A percentile compares a stretch with the other conserved stretches of the same genome.
Conservation (phyloP, 2,888 invertebrate species). For the Cylloceria caligata region DNA sequence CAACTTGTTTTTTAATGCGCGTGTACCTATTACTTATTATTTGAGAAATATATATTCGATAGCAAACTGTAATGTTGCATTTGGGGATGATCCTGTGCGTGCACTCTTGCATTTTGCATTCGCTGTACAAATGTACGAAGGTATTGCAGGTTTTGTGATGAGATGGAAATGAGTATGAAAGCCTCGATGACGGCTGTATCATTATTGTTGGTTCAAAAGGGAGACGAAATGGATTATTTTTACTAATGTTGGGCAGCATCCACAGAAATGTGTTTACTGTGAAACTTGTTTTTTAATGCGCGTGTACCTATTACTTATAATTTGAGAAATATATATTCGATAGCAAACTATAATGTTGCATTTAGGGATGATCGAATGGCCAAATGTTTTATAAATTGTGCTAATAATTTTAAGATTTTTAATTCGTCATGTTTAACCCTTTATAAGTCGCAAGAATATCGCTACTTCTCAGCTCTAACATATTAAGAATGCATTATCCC, state of each 20-base stretch:
- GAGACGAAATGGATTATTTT: not conserved
- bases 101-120: constrained; percentile 16
- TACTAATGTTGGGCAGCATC: not conserved
- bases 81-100: constrained; percentile 66
- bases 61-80: no score
- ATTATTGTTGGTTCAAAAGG: not conserved
- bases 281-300: not conserved
- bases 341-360: no score
- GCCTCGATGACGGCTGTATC: not conserved
- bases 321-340: no score
- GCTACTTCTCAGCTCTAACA: no score
- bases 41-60: no score
- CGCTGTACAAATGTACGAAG: not conserved
- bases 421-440: no score
- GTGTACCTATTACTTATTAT: not conserved
- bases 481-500: no score
- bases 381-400: no score
- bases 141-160: not conserved
- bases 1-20: not conserved
- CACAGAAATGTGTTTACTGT: not conserved
- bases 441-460: no score
- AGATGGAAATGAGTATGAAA: not conserved
- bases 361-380: no score
- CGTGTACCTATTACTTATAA: not conserved
- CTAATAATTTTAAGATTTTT: no score